phyloP scores from a whole-genome alignment of 2,113 vertebrate genomes.

The Oryzias javanicus region DNA sequence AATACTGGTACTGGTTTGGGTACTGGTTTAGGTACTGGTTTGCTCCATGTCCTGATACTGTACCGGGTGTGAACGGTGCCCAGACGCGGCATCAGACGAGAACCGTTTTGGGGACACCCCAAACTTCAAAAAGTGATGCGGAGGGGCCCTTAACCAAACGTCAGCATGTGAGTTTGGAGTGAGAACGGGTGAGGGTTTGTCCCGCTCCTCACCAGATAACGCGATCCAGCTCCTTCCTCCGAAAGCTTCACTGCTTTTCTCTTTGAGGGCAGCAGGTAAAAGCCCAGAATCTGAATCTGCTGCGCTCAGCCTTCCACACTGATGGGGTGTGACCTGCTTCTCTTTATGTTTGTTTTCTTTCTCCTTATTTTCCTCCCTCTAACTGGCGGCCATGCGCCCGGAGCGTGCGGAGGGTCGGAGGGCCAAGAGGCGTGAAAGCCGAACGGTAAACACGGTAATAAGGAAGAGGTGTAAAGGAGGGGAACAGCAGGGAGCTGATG shows the following conservation, averaged over 20 bases:
- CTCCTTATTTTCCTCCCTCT: slow-evolving; percentile 37
- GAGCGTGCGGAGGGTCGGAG: slow-evolving; percentile 72
- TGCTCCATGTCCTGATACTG: too few relatives aligned
- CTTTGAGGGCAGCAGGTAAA: slow-evolving; percentile 58
- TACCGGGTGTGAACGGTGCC: too few relatives aligned
- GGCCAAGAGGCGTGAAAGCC: slow-evolving; percentile 86
- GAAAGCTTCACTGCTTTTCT: slow-evolving; percentile 20
- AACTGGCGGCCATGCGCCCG: slow-evolving; percentile 38
- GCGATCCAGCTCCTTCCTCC: slow-evolving; percentile 63
- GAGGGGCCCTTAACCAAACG: too few relatives aligned
- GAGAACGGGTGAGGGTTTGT: slow-evolving; percentile 9
- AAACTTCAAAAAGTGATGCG: too few relatives aligned
- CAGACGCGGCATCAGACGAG: too few relatives aligned
- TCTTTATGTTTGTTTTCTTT: slow-evolving; percentile 67
- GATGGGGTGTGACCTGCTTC: slow-evolving; percentile 66
- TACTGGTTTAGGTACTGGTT: too few relatives aligned
- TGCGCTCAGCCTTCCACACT: slow-evolving; percentile 49
- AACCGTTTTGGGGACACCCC: too few relatives aligned
- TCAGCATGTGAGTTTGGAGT: too few relatives aligned
- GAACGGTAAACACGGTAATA: slow-evolving; percentile 93
- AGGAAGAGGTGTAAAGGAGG: slow-evolving; percentile 89
- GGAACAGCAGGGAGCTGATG: slow-evolving; percentile 92
- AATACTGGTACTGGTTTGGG: too few relatives aligned
- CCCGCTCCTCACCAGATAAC: slow-evolving; percentile 49
- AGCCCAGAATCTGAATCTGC: slow-evolving; percentile 45